Conservation (phyloP, 2,113 vertebrate genomes). For the Paradoxurus hermaphroditus region DNA sequence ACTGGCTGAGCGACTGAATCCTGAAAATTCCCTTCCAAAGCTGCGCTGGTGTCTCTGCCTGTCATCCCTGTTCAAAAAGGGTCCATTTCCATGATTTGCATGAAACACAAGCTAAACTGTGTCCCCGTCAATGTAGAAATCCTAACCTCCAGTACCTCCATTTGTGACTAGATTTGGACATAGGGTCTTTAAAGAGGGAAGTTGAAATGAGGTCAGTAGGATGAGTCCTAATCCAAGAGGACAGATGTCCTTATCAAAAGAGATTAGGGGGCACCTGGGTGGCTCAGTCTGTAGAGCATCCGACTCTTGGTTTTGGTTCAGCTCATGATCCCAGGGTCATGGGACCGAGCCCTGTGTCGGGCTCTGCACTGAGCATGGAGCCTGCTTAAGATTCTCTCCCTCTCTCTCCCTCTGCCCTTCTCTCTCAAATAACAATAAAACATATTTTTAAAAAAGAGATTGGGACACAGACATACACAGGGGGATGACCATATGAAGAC, state of each 20-base stretch:
- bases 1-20: background rate
- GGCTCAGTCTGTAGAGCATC: too few species aligned
- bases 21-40: background rate
- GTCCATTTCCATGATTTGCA: background rate
- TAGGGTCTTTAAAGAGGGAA: background rate
- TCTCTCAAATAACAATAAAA: too few species aligned
- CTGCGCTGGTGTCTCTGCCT: background rate
- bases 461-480: background rate
- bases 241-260: background rate
- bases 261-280: too few species aligned
- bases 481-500: background rate
- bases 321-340: too few species aligned
- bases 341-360: too few species aligned
- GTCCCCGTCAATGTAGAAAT: background rate
- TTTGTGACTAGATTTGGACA: background rate
- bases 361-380: too few species aligned
- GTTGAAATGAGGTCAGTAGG: background rate
- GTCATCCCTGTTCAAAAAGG: too few species aligned
- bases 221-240: too few species aligned
- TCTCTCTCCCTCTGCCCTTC: too few species aligned
- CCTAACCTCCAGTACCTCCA: background rate
- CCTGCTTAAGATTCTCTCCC: too few species aligned
- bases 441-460: too few species aligned
- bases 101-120: background rate
- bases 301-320: too few species aligned